A percentile compares a stretch with the other conserved stretches of the same genome.
These are phyloP conservation scores for Pachyrhynchus sulphureomaculatus DNA, from an alignment of 1,140 invertebrate species.

Conservation along the genomic window DNA sequence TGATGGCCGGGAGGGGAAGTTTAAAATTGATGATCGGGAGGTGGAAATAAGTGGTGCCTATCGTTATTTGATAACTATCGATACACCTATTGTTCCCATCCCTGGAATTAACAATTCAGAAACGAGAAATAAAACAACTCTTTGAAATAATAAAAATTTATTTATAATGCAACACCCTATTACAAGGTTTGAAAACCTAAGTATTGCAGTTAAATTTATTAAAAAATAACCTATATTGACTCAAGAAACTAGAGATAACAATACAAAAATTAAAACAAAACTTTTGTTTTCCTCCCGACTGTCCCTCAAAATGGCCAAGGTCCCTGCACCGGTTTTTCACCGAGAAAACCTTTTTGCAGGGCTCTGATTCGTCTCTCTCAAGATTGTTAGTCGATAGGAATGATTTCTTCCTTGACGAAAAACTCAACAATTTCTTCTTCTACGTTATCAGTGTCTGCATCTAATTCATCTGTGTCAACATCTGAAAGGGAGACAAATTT, in stretches of 20 bases:
- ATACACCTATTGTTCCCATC: no score
- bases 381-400: slow-evolving; percentile 62
- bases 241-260: neutral
- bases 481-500: slow-evolving; percentile 60
- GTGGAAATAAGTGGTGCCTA: no score
- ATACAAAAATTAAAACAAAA: neutral
- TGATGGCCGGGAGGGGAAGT: no score
- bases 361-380: neutral
- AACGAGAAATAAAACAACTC: no score
- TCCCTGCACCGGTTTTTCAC: neutral
- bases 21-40: no score
- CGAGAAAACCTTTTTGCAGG: slow-evolving; percentile 1
- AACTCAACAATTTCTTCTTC: slow-evolving; percentile 97
- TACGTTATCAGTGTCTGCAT: slow-evolving; percentile 81
- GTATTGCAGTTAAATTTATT: slow-evolving; percentile 1
- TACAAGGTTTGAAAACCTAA: slow-evolving; percentile 6
- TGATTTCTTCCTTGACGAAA: slow-evolving; percentile 95
- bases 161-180: slow-evolving; percentile 19
- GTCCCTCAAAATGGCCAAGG: slow-evolving; percentile 7
- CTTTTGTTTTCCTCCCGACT: neutral
- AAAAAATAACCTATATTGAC: slow-evolving; percentile 1
- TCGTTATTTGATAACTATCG: no score
- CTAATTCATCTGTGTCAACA: slow-evolving; percentile 88
- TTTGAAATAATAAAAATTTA: slow-evolving; percentile 12
- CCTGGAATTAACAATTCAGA: no score